Evolutionary conservation across 2,888 invertebrate species (phyloP).

Genomic region (Pristionchus fissidentatus): DNA sequence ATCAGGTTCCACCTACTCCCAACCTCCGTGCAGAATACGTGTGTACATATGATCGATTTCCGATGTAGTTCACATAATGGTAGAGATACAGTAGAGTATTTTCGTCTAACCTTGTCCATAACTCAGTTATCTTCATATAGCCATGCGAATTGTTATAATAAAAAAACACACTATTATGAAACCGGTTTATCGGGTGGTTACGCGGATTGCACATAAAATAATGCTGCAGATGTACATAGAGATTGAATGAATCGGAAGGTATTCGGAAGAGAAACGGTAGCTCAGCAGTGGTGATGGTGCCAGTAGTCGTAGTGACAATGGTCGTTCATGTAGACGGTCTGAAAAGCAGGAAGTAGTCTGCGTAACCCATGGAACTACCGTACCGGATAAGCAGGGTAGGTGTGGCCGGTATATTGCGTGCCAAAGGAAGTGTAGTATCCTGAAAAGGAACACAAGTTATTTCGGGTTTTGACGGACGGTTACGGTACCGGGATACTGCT

Average conservation of each 20-base stretch:
- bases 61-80: too few relatives aligned
- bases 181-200: not conserved
- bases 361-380: not conserved
- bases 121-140: too few relatives aligned
- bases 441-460: not conserved
- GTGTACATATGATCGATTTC: slow-evolving; percentile 33
- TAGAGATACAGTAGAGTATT: too few relatives aligned
- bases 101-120: too few relatives aligned
- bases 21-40: too few relatives aligned
- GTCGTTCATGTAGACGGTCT: not conserved
- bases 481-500: not conserved
- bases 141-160: too few relatives aligned
- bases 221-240: too few relatives aligned
- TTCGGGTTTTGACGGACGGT: too few relatives aligned
- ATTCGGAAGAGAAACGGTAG: not conserved
- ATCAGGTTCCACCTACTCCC: too few relatives aligned
- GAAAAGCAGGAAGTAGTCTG: not conserved
- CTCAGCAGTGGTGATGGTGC: slow-evolving; percentile 29
- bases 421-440: not conserved
- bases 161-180: not conserved
- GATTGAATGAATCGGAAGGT: not conserved
- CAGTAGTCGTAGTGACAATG: slow-evolving; percentile 9
- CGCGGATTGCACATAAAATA: not conserved
- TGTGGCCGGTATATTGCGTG: not conserved
- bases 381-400: not conserved